A percentile compares a stretch with the other conserved stretches of the same genome.
These are phyloP conservation scores for Nothocercus julius DNA, from an alignment of 2,113 vertebrate genomes.

Conservation along the genomic window DNA sequence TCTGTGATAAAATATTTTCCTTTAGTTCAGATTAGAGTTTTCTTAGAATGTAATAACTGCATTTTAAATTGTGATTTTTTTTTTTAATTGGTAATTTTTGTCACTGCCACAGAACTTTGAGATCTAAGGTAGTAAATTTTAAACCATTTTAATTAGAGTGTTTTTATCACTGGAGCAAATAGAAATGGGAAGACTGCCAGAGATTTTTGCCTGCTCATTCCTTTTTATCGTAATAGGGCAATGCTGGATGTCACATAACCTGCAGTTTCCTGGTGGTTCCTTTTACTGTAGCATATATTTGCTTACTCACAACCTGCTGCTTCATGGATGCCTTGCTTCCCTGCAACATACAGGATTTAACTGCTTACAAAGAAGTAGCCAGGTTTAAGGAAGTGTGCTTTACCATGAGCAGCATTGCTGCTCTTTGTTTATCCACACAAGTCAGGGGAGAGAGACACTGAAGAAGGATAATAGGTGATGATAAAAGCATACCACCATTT, in stretches of 20 bases:
- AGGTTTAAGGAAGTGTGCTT: neutral
- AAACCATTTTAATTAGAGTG: neutral
- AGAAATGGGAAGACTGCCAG: neutral
- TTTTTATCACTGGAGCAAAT: too few species aligned
- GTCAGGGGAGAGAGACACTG: neutral
- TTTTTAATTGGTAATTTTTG: neutral
- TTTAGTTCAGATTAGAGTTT: neutral
- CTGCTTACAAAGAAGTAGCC: neutral
- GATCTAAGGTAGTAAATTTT: neutral
- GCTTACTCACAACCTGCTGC: neutral
- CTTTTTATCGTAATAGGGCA: neutral
- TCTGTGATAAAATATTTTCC: too few species aligned
- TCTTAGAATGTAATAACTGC: neutral
- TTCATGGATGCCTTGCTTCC: neutral
- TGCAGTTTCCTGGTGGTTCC: neutral
- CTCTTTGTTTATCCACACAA: neutral
- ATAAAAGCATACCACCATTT: neutral
- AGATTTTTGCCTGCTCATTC: neutral
- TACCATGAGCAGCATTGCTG: neutral
- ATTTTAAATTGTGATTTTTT: neutral
- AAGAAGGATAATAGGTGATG: neutral
- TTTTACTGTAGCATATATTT: neutral
- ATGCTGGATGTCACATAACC: neutral
- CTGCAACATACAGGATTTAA: neutral
- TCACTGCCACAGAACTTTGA: neutral